Base-by-base conservation (phyloP, 2,888 invertebrate species). In the Hirtodrosophila confusa region DNA sequence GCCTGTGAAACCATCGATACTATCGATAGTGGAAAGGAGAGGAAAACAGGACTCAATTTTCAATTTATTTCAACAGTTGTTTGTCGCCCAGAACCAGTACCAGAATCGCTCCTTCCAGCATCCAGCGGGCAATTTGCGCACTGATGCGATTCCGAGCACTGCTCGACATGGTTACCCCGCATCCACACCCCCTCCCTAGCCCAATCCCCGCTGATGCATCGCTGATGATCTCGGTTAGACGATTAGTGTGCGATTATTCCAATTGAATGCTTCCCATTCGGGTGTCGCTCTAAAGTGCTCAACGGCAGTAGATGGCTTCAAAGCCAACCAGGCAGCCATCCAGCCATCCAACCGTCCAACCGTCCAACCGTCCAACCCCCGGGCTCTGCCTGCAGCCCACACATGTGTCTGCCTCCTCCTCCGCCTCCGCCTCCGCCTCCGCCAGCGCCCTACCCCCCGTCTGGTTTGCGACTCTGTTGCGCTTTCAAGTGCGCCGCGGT, bases 181-280 rank as follows among this genome's bases (percentile, higher is more conserved):
- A n/a, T n/a, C n/a, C n/a, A 7, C 17, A 10, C 9, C 11, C 8
- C 12, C 2, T 7, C 6, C 9, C 6, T 9, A 27, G 17, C 17
- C 17, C 17, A 17, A 17, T 17, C 17, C 51, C 57, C 39, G 62
- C 44, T 51, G 61, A 51, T 60, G 55, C 47, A 63, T 51, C 37
- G 58, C 40, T 70, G 74, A 67, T 76, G 57, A 80, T 84, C 85
- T 70, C 69, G 65, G 75, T 67, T 68, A 67, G 76, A 31, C 84
- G 88, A 89, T 90, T 89, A 89, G 78, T 75, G 68, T 72, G 45
- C 74, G 87, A 90, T 90, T 90, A 89, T 90, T 88, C 86, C 88
- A 78, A 83, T 75, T 83, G 83, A 89, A 68, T 90, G 78, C 78
- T 65, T 80, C 74, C 12, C 78, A 65, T 73, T 74, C 75, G 84